Evolutionary conservation across 2,113 vertebrate species (phyloP), one percentile per base, ranked within the genome.

Genomic region (Apeltes quadracus): DNA sequence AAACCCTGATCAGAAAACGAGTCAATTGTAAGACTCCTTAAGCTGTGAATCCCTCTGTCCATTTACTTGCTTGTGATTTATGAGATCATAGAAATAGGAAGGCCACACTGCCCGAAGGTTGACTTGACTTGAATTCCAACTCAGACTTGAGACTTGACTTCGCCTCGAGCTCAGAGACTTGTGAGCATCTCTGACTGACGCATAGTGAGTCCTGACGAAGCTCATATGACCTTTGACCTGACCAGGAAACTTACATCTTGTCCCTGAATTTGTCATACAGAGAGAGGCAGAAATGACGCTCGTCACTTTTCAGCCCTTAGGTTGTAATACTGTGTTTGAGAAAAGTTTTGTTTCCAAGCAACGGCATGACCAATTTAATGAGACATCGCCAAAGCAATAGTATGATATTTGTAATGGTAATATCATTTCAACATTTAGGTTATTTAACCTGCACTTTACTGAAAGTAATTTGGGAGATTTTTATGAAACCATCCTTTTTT

Each of bases 181-280:
- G n/a, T n/a, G n/a, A n/a, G n/a, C n/a, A n/a, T n/a, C n/a, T n/a
- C n/a, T n/a, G n/a, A n/a, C n/a, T n/a, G n/a, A n/a, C n/a, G n/a
- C n/a, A n/a, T 6, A 20, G 20, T 18, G 3, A 57, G 38, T 65
- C 62, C 67, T 23, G 2, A 12, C 48, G 22, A 5, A 57, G 38
- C 65, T 38, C 27, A 36, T 15, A 6, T 57, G 36, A 72, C 58
- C 53, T 73, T 69, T 85, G 73, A 78, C 58, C 73, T 59, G 32
- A 36, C 58, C 34, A 2, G 15, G 59, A 59, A 67, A 71, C 63
- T 23, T 72, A 78, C 80, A 86, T 80, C 69, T 39, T 32, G 39
- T 79, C 34, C 76, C 38, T 54, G 23, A 73, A 78, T 55, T 77
- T 69, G 78, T 67, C 72, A 83, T 34, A 86, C 84, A 81, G 50